Evolutionary conservation across 2,888 invertebrate species (phyloP).

Genomic region (Spilarctia lutea): DNA sequence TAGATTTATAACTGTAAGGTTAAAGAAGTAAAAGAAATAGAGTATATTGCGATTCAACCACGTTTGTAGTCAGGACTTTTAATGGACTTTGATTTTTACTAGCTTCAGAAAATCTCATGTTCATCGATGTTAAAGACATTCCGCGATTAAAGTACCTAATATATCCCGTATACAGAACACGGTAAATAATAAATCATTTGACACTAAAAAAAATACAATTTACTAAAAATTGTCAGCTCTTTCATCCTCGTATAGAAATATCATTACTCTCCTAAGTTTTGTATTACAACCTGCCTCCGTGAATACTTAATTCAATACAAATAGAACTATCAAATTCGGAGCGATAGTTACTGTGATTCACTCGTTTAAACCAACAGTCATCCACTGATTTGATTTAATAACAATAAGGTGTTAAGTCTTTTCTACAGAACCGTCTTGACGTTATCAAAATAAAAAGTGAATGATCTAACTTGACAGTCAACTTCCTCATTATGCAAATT

Average conservation of each 20-base stretch:
- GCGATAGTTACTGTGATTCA: not conserved
- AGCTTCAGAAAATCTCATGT: not conserved
- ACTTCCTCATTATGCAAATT: slow-evolving; percentile 6
- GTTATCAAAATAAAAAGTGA: not conserved
- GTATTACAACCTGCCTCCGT: not conserved
- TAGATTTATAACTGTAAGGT: not conserved
- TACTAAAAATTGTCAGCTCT: not conserved
- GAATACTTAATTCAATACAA: not conserved
- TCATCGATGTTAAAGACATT: not conserved
- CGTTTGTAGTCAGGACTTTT: not conserved
- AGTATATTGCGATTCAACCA: not conserved
- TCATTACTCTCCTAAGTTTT: not conserved
- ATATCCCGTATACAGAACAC: too few relatives aligned
- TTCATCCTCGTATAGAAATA: not conserved
- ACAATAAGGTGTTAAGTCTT: not conserved
- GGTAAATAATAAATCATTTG: too few relatives aligned
- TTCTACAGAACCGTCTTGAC: slow-evolving; percentile 9
- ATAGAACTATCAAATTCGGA: not conserved
- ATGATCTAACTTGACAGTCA: slow-evolving; percentile 2
- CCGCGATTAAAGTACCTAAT: too few relatives aligned
- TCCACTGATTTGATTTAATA: not conserved
- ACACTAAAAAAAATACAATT: too few relatives aligned
- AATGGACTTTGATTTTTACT: not conserved
- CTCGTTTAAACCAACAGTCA: not conserved
- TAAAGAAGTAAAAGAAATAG: not conserved